These are phyloP conservation scores for Pogonocherus hispidulus DNA, from an alignment of 2,888 invertebrate genomes.

Conservation along the genomic window DNA sequence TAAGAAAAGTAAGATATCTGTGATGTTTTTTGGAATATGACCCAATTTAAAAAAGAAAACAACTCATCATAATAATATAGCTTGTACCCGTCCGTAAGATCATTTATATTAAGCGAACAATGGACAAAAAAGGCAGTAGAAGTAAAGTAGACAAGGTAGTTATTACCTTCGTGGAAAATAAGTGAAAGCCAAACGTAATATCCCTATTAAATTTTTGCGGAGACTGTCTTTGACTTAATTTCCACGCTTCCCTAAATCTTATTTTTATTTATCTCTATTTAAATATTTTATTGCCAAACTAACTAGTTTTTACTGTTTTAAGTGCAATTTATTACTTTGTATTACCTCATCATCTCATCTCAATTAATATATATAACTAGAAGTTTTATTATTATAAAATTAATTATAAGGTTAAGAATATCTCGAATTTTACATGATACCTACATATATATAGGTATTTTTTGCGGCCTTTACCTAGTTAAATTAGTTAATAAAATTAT, in stretches of 20 bases:
- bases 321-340: constrained; percentile 67
- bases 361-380: constrained; percentile 54
- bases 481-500: constrained; percentile 49
- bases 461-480: constrained; percentile 63
- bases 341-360: constrained; percentile 66
- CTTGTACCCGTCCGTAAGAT: constrained; percentile 47
- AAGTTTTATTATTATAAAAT: constrained; percentile 47
- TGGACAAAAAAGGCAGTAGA: constrained; percentile 36
- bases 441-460: constrained; percentile 45
- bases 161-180: constrained; percentile 15
- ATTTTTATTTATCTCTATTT: constrained; percentile 40
- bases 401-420: constrained; percentile 54
- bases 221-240: background rate
- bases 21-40: constrained; percentile 55
- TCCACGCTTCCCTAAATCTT: constrained; percentile 22
- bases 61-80: constrained; percentile 40
- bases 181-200: background rate
- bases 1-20: constrained; percentile 59
- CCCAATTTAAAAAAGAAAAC: constrained; percentile 46
- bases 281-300: constrained; percentile 64
- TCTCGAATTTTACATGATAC: constrained; percentile 55
- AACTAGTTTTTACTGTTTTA: constrained; percentile 61
- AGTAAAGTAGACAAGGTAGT: constrained; percentile 28
- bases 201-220: background rate
- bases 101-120: constrained; percentile 21